A percentile compares a stretch with the other conserved stretches of the same genome.
Evolutionary conservation across 2,888 invertebrate species (phyloP).

Genomic region (Stratiomys singularior): DNA sequence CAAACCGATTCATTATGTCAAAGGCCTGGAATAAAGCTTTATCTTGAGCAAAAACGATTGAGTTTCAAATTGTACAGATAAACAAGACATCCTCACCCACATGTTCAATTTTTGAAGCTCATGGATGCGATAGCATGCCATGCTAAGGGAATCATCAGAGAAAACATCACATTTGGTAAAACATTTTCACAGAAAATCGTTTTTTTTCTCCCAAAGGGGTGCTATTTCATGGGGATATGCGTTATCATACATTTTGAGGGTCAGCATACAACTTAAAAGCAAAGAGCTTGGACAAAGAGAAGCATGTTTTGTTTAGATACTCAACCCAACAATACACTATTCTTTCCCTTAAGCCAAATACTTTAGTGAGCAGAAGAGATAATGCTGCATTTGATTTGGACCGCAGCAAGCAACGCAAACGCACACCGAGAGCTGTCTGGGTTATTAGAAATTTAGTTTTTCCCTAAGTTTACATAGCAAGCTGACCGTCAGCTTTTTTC

Average conservation of each 20-base stretch:
- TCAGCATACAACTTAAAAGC: conserved; percentile 41
- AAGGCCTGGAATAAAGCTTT: conserved; percentile 20
- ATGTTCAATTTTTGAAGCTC: conserved; percentile 37
- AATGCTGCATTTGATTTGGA: no score
- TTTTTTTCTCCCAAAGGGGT: conserved; percentile 42
- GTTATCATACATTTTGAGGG: conserved; percentile 48
- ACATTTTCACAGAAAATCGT: conserved; percentile 40
- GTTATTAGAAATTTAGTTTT: no score
- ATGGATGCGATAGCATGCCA: neutral
- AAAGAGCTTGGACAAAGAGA: neutral
- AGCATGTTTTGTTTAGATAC: no score
- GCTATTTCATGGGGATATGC: conserved; percentile 50
- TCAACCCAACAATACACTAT: no score
- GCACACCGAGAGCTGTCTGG: no score
- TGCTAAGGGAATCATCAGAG: conserved; percentile 16
- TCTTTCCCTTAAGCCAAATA: no score
- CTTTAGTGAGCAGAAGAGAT: no score
- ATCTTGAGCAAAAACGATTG: conserved; percentile 41
- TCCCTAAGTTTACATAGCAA: no score
- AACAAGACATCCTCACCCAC: conserved; percentile 34
- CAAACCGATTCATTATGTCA: conserved; percentile 11
- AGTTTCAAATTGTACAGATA: conserved; percentile 45
- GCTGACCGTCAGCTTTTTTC: no score
- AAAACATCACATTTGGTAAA: conserved; percentile 21
- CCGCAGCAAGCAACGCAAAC: no score